Conservation (phyloP, 2,888 invertebrate species). For the Apomyelois bistriatella region DNA sequence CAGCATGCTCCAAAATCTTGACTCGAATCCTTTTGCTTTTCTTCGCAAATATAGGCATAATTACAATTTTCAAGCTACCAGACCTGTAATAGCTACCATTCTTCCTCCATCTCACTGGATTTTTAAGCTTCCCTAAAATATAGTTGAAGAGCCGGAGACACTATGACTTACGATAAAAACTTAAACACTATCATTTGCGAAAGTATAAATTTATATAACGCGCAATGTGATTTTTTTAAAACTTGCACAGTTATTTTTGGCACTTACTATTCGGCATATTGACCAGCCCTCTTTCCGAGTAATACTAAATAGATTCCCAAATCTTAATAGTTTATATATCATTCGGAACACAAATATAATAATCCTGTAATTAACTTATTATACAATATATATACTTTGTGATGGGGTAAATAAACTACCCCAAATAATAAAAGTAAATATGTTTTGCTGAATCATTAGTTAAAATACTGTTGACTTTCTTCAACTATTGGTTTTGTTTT, state of each 20-base stretch:
- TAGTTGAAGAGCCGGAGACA: too few species aligned
- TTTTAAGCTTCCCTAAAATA: too few species aligned
- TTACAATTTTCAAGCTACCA: too few species aligned
- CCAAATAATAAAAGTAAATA: not conserved
- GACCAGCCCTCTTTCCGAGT: not conserved
- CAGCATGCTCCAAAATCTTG: too few species aligned
- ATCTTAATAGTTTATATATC: not conserved
- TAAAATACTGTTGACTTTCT: constrained; percentile 10
- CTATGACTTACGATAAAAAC: too few species aligned
- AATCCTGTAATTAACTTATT: not conserved
- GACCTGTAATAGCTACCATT: too few species aligned
- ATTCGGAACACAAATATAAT: not conserved
- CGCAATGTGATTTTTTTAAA: not conserved
- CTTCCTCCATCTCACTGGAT: too few species aligned
- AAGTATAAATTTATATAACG: too few species aligned
- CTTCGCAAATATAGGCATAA: too few species aligned
- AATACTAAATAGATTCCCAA: not conserved
- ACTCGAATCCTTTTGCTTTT: too few species aligned
- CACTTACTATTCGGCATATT: not conserved
- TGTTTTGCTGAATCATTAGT: not conserved
- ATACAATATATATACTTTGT: not conserved
- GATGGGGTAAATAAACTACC: too few species aligned
- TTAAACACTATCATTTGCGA: too few species aligned
- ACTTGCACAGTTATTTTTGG: not conserved
- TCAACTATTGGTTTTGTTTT: constrained; percentile 1